These are phyloP conservation scores for Ischnura elegans DNA, from an alignment of 2,888 invertebrate species.

Conservation along the genomic window DNA sequence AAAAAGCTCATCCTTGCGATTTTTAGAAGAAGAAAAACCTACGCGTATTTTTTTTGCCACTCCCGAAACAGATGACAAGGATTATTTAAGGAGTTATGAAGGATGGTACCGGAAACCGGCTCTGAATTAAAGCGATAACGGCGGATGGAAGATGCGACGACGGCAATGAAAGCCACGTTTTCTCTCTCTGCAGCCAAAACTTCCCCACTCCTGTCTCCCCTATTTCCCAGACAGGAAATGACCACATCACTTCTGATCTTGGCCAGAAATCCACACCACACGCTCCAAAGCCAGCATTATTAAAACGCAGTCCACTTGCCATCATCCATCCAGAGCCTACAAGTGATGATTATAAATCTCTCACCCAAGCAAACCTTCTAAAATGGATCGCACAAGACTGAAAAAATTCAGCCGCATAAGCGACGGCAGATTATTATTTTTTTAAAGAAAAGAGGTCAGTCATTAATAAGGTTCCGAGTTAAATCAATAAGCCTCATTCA, in stretches of 20 bases:
- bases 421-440: too few species aligned
- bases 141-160: not conserved
- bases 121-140: not conserved
- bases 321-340: not conserved
- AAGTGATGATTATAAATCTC: not conserved
- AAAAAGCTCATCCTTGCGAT: too few species aligned
- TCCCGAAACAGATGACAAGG: not conserved
- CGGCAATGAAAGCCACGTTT: not conserved
- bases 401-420: too few species aligned
- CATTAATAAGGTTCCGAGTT: too few species aligned
- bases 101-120: not conserved
- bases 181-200: not conserved
- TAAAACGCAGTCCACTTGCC: not conserved
- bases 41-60: not conserved
- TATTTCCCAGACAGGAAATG: conserved; percentile 5
- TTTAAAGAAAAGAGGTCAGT: too few species aligned
- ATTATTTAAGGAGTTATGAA: not conserved
- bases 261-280: conserved; percentile 31
- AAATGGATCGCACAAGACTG: too few species aligned
- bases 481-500: too few species aligned
- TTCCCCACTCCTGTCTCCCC: not conserved
- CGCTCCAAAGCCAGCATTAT: conserved; percentile 2
- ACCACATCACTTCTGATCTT: conserved; percentile 33
- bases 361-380: not conserved
- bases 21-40: too few species aligned